Percentiles rank a stretch among this genome's conserved stretches.
Conservation (phyloP, 2,888 invertebrate species). For the Lordiphosa andalusiaca region DNA sequence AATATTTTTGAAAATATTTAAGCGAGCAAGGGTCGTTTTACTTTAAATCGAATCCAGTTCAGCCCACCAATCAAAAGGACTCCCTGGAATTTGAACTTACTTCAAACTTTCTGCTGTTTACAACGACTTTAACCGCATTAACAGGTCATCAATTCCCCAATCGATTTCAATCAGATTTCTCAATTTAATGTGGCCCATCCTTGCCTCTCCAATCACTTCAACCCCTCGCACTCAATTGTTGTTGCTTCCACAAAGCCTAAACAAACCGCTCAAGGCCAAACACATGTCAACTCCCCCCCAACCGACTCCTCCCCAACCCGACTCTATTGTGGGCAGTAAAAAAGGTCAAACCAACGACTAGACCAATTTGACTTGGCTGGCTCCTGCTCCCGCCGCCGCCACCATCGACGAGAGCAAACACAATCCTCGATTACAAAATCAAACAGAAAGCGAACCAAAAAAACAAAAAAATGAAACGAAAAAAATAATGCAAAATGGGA, state of each 20-base stretch:
- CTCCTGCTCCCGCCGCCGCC: constrained; percentile 35
- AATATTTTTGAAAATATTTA: too few relatives aligned
- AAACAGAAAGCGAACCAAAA: constrained; percentile 55
- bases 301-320: neutral
- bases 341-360: constrained; percentile 67
- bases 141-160: too few relatives aligned
- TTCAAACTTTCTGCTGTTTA: too few relatives aligned
- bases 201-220: too few relatives aligned
- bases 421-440: constrained; percentile 74
- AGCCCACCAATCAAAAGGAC: too few relatives aligned
- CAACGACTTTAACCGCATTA: too few relatives aligned
- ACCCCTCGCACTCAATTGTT: neutral
- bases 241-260: constrained; percentile 41
- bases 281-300: constrained; percentile 48
- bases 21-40: too few relatives aligned
- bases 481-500: constrained; percentile 74
- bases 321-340: constrained; percentile 39
- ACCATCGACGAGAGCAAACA: constrained; percentile 64
- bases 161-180: too few relatives aligned
- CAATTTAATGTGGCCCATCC: too few relatives aligned
- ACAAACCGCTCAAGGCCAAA: constrained; percentile 73
- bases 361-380: constrained; percentile 57
- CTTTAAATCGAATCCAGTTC: too few relatives aligned
- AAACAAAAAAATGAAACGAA: constrained; percentile 21
- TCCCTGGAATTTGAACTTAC: too few relatives aligned